Conservation (phyloP, 2,113 vertebrate species). For the Anoura caudifer region DNA sequence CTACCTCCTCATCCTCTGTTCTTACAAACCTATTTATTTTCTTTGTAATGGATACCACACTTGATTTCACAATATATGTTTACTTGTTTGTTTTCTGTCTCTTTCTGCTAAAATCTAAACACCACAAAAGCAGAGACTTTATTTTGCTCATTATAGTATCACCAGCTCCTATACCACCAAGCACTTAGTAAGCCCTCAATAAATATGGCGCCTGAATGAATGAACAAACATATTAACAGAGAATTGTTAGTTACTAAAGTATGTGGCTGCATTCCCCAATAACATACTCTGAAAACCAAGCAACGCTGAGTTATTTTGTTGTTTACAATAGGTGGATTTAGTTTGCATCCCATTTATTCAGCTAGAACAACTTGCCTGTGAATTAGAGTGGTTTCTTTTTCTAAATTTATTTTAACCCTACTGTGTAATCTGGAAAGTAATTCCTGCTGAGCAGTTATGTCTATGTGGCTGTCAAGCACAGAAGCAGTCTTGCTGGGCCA, state of each 20-base stretch:
- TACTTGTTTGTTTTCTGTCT: neutral
- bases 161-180: neutral
- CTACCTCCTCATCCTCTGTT: neutral
- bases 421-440: neutral
- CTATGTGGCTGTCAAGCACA: neutral
- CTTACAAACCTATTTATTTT: neutral
- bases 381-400: constrained; percentile 36
- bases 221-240: neutral
- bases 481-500: neutral
- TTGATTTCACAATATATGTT: neutral
- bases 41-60: neutral
- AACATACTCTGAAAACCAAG: constrained; percentile 21
- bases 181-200: neutral
- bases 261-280: neutral
- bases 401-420: neutral
- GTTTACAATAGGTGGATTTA: neutral
- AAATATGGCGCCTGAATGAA: neutral
- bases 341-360: neutral
- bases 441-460: neutral
- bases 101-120: neutral
- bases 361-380: neutral
- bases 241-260: neutral
- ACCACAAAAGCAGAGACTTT: neutral
- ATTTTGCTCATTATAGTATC: neutral
- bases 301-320: neutral